Base-by-base conservation (phyloP, 2,797 vertebrate genomes). In the Zalophus californianus region DNA sequence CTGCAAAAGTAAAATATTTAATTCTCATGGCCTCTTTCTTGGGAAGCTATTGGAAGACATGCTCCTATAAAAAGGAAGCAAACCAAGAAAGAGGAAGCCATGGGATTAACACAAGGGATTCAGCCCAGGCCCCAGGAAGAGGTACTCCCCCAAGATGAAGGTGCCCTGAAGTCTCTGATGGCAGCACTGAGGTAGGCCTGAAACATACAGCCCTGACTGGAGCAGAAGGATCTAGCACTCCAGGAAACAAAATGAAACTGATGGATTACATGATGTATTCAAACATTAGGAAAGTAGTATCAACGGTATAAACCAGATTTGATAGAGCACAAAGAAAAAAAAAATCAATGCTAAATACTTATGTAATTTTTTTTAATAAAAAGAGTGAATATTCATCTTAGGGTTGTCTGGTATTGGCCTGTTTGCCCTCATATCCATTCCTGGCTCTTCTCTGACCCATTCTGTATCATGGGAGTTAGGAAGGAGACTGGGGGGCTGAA, bases 261-360 rank as follows among this genome's bases (percentile, higher is more conserved):
- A 79, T 14, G 80, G 80, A 86, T 96, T 68, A 85, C 12, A 32
- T 8, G 48, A 90, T 70, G 44, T 13, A 44, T 0, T 80, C 52
- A 44, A 92, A 91, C 60, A 85, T 35, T 78, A 85, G 77, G 56
- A 86, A 93, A 96, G 90, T n/a, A 82, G 60, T 52, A 90, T 12
- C 87, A 86, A 68, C 52, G 35, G 18, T 13, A 2, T 82, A 87
- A 93, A 91, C 60, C 62, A 94, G 78, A 72, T 70, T 20, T 62
- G 56, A 77, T 23, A 90, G 78, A 87, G 13, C 50, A 90, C 48
- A 54, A 5, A 82, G 44, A n/a, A 35, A 70, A 78, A 90, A 78
- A 78, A 41, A 70, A 91, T 25, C 60, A 52, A 35, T 79, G 86
- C 83, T 94, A 95, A 94, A 92, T 84, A 54, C 32, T 56, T 52